These are phyloP conservation scores for Drosophila insularis DNA, from an alignment of 1,140 invertebrate species.

Conservation along the genomic window DNA sequence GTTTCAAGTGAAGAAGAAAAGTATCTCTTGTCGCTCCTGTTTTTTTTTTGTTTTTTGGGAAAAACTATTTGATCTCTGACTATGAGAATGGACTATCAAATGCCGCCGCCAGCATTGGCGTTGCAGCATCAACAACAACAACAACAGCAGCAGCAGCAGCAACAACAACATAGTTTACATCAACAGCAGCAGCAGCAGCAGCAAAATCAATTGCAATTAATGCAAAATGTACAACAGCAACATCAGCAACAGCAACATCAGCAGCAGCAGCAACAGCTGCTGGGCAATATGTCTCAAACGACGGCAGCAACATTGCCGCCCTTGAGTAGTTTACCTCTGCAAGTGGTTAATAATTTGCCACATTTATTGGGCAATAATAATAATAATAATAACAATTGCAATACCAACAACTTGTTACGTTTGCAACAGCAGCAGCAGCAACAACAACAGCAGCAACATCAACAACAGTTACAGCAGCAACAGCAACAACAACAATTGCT, in stretches of 20 bases:
- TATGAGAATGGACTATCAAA: slow-evolving; percentile 84
- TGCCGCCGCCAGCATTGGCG: slow-evolving; percentile 81
- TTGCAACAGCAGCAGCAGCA: slow-evolving; percentile 28
- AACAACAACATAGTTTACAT: slow-evolving; percentile 54
- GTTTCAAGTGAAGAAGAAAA: not conserved
- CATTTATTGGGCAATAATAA: slow-evolving; percentile 62
- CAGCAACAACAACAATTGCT: slow-evolving; percentile 57
- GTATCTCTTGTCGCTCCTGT: not conserved
- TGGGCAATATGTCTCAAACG: slow-evolving; percentile 70
- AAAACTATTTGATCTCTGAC: slow-evolving; percentile 42
- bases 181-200: slow-evolving; percentile 66
- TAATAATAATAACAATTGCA: slow-evolving; percentile 31
- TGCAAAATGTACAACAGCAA: slow-evolving; percentile 56
- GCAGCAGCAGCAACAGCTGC: slow-evolving; percentile 67
- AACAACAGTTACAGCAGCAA: slow-evolving; percentile 37
- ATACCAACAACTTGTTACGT: slow-evolving; percentile 33
- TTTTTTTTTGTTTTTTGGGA: not conserved
- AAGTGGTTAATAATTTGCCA: slow-evolving; percentile 80
- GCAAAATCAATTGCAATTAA: slow-evolving; percentile 64
- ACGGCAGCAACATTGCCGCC: slow-evolving; percentile 61
- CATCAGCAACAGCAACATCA: slow-evolving; percentile 69
- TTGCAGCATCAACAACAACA: slow-evolving; percentile 65
- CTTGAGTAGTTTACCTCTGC: slow-evolving; percentile 72
- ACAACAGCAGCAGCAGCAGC: slow-evolving; percentile 57
- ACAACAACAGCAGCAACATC: slow-evolving; percentile 45